These are phyloP conservation scores for Ichneumon xanthorius DNA, from an alignment of 2,888 invertebrate genomes.

Conservation along the genomic window DNA sequence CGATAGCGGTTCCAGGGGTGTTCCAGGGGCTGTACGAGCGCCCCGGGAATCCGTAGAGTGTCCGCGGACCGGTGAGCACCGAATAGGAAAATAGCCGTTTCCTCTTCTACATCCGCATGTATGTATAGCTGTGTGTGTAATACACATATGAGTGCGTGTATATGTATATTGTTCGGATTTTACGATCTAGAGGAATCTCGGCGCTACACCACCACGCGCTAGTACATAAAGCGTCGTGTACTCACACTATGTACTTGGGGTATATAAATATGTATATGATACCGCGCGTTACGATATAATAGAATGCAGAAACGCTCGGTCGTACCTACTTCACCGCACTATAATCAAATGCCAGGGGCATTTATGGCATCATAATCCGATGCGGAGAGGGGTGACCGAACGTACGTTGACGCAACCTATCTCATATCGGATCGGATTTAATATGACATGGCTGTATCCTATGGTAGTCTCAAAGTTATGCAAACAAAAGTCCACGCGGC, in stretches of 20 bases:
- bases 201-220: slow-evolving; percentile 1
- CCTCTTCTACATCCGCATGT: slow-evolving; percentile 30
- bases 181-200: slow-evolving; percentile 55
- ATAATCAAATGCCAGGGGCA: slow-evolving; percentile 65
- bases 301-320: slow-evolving; percentile 52
- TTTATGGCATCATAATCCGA: slow-evolving; percentile 61
- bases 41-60: slow-evolving; percentile 58
- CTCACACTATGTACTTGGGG: slow-evolving; percentile 1
- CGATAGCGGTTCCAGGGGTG: slow-evolving; percentile 53
- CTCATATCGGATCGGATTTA: slow-evolving; percentile 54
- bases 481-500: slow-evolving; percentile 33
- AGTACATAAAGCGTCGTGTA: slow-evolving; percentile 16
- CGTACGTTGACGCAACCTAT: slow-evolving; percentile 53
- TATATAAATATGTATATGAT: slow-evolving; percentile 30
- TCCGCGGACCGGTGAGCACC: slow-evolving; percentile 48
- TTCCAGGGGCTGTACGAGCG: slow-evolving; percentile 48
- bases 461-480: slow-evolving; percentile 20
- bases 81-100: slow-evolving; percentile 59
- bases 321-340: slow-evolving; percentile 54
- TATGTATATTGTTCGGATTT: slow-evolving; percentile 43
- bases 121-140: slow-evolving; percentile 2
- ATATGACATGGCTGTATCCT: slow-evolving; percentile 29
- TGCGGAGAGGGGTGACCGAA: slow-evolving; percentile 53
- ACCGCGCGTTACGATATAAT: slow-evolving; percentile 51
- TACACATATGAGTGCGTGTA: slow-evolving; percentile 5